phyloP scores from a whole-genome alignment of 2,113 vertebrate species.

The Ailuropoda melanoleuca region DNA sequence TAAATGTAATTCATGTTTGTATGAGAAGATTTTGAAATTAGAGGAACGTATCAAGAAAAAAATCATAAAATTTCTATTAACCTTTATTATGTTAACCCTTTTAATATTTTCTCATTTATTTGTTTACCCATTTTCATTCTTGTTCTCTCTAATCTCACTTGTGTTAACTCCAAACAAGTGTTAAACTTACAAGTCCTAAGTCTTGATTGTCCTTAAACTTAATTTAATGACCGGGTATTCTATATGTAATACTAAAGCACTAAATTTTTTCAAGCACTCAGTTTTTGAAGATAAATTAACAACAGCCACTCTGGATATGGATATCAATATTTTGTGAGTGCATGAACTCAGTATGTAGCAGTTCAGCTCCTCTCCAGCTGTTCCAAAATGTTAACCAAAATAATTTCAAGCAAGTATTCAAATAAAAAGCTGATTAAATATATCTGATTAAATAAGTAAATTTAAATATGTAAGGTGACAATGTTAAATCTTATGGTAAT shows the following conservation, averaged over 20 bases:
- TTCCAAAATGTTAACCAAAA: conserved; percentile 38
- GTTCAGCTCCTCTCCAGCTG: not conserved
- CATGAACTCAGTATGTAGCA: not conserved
- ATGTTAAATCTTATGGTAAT: conserved; percentile 52
- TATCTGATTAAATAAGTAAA: conserved; percentile 26
- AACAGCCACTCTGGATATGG: not conserved
- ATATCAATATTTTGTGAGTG: not conserved
- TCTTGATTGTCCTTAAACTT: not conserved
- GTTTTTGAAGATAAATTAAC: not conserved
- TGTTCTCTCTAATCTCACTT: not conserved
- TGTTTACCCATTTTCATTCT: not conserved
- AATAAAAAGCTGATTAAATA: conserved; percentile 63
- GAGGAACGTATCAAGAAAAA: not conserved
- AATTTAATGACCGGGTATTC: not conserved
- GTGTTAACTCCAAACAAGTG: not conserved
- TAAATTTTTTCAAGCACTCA: not conserved
- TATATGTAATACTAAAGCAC: not conserved
- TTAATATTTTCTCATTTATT: not conserved
- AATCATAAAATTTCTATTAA: not conserved
- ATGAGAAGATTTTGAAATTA: not conserved
- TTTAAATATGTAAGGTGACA: conserved; percentile 49
- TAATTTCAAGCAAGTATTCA: conserved; percentile 52
- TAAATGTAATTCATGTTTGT: not conserved
- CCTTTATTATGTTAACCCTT: not conserved
- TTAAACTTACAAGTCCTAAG: not conserved